Percentiles rank a stretch among this genome's conserved stretches.
Evolutionary conservation across 2,888 invertebrate species (phyloP).

Genomic region (Ceratothoa steindachneri): DNA sequence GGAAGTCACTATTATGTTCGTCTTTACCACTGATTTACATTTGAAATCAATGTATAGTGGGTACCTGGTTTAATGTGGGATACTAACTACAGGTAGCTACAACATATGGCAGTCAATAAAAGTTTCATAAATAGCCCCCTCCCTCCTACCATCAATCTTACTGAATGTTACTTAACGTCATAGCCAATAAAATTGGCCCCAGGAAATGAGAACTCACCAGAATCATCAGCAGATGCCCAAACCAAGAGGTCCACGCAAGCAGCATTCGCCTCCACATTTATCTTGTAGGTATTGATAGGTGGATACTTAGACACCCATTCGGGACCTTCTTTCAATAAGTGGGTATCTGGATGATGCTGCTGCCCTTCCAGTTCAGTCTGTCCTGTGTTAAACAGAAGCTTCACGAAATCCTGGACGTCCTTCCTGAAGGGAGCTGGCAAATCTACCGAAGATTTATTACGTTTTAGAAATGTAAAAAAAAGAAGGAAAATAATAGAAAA

Average conservation of each 20-base stretch:
- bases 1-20: too few relatives aligned
- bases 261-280: conserved; percentile 93
- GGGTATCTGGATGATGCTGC: conserved; percentile 26
- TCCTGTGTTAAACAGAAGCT: conserved; percentile 81
- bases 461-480: neutral
- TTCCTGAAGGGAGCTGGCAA: conserved; percentile 83
- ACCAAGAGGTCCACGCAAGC: conserved; percentile 95
- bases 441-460: conserved; percentile 56
- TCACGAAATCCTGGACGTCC: conserved; percentile 86
- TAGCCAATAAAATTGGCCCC: too few relatives aligned
- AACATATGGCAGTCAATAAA: too few relatives aligned
- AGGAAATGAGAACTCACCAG: too few relatives aligned
- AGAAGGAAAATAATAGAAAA: neutral
- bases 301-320: conserved; percentile 16
- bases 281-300: conserved; percentile 82
- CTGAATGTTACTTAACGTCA: too few relatives aligned
- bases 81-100: too few relatives aligned
- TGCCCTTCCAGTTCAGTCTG: conserved; percentile 88
- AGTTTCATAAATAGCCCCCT: too few relatives aligned
- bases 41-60: too few relatives aligned
- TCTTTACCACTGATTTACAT: too few relatives aligned
- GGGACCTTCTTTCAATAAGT: conserved; percentile 27
- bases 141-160: too few relatives aligned
- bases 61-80: too few relatives aligned
- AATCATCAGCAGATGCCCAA: conserved; percentile 96